Evolutionary conservation across 2,113 vertebrate genomes (phyloP), one percentile per base, ranked within the genome.

Genomic region (Heterotilapia buettikoferi): DNA sequence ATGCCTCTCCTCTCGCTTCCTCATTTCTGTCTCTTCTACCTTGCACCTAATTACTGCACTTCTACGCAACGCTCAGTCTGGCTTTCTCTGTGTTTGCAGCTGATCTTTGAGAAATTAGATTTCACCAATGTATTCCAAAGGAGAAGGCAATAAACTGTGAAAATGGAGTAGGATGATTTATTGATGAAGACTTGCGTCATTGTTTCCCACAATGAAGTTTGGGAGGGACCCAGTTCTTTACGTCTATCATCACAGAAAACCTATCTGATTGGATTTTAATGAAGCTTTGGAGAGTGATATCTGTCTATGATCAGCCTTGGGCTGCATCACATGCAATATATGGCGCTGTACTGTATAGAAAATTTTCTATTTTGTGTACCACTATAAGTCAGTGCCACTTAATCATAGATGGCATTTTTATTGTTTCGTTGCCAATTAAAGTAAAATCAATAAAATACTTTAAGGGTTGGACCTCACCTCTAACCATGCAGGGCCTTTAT

Each of bases 141-240:
- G 38, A 36, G 40, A 79, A 68, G 47, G 73, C 71, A 85, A 38
- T 47, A 56, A 82, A 84, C 14, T 33, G 66, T 33, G 61, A 86
- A 83, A 86, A 90, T 54, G 54, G 57, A 86, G 61, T 7, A n/a
- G 40, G 78, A 83, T 93, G 71, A 89, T 90, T 87, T 82, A 87
- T 89, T 89, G 83, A 90, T 81, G 63, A 85, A 43, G 66, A 82
- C 59, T 85, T 84, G 26, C 56, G 36, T 86, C 85, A 33, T 61
- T 82, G 85, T 84, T 57, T 84, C 36, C 50, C 47, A 63, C 47
- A 68, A 31, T 56, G 68, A 86, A 56, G 61, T 78, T 73, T n/a
- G 6, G 9, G 40, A 33, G 33, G 53, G 33, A 89, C 52, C 71
- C 26, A 19, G 38, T 50, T 31, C 40, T 47, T 50, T 50, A 53